phyloP scores from a whole-genome alignment of 2,113 vertebrate genomes.

The Narcine bancroftii region DNA sequence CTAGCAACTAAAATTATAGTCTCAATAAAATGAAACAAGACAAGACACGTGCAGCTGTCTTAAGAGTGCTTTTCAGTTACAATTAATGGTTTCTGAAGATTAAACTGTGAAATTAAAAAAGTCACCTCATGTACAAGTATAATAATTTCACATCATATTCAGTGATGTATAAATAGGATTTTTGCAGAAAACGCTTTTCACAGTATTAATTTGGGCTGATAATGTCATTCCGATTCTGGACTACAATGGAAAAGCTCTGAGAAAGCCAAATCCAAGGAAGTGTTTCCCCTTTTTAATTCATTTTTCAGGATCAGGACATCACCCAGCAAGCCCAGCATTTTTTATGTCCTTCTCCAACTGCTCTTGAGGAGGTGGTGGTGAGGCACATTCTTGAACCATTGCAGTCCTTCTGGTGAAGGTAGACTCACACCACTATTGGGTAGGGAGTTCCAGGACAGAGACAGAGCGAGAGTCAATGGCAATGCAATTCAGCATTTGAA shows the following conservation, averaged over 20 bases:
- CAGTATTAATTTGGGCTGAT: background rate
- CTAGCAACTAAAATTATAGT: background rate
- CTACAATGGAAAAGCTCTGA: too few species aligned
- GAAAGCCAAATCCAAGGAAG: background rate
- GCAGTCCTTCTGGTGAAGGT: too few species aligned
- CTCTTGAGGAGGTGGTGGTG: too few species aligned
- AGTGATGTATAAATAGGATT: background rate
- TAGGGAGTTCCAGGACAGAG: too few species aligned
- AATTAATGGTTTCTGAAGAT: constrained; percentile 23
- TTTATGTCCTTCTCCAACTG: too few species aligned
- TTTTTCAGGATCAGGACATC: too few species aligned
- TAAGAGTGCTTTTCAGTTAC: background rate
- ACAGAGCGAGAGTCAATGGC: too few species aligned
- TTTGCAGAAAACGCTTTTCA: background rate
- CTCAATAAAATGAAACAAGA: background rate
- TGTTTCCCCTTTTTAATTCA: too few species aligned
- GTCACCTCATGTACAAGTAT: background rate
- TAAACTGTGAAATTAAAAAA: background rate
- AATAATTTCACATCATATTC: background rate
- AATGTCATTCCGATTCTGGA: background rate
- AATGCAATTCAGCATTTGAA: background rate
- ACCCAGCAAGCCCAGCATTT: too few species aligned
- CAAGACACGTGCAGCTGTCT: background rate
- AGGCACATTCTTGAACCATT: too few species aligned
- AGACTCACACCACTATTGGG: too few species aligned